Evolutionary conservation across 2,797 vertebrate species (phyloP).

Genomic region (Myotis findleyi): DNA sequence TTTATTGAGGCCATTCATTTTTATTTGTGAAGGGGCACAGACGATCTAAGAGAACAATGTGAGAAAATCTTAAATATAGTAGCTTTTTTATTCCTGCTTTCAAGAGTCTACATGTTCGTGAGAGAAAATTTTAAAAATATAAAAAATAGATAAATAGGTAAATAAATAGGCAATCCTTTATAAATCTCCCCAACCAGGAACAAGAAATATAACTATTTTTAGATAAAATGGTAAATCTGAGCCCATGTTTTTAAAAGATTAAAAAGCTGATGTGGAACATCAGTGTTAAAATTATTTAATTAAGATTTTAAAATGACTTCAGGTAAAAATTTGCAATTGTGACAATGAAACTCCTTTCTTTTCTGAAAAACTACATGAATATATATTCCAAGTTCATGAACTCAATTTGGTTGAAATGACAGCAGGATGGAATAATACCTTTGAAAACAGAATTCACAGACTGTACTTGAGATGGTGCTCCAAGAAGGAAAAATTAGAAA

Average conservation of each 20-base stretch:
- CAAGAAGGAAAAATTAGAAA: constrained; percentile 68
- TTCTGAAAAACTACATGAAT: neutral
- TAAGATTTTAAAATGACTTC: constrained; percentile 45
- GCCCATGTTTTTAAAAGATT: constrained; percentile 34
- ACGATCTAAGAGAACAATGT: neutral
- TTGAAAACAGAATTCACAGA: constrained; percentile 48
- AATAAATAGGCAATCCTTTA: neutral
- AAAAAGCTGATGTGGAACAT: neutral
- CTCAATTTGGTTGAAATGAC: constrained; percentile 66
- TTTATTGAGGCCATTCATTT: neutral
- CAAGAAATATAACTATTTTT: neutral
- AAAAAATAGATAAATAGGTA: constrained; percentile 1
- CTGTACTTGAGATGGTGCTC: constrained; percentile 50
- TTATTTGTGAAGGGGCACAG: neutral
- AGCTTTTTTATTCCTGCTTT: neutral
- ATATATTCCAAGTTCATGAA: constrained; percentile 55
- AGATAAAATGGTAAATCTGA: neutral
- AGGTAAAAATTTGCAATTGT: constrained; percentile 45
- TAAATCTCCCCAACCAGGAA: neutral
- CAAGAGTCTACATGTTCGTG: neutral
- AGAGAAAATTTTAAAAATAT: neutral
- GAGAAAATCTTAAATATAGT: neutral
- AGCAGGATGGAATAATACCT: constrained; percentile 42
- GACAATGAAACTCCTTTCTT: neutral
- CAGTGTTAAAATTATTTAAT: neutral